Evolutionary conservation across 2,888 invertebrate species (phyloP), one percentile per base, ranked within the genome.

Genomic region (Perizoma affinitatum): DNA sequence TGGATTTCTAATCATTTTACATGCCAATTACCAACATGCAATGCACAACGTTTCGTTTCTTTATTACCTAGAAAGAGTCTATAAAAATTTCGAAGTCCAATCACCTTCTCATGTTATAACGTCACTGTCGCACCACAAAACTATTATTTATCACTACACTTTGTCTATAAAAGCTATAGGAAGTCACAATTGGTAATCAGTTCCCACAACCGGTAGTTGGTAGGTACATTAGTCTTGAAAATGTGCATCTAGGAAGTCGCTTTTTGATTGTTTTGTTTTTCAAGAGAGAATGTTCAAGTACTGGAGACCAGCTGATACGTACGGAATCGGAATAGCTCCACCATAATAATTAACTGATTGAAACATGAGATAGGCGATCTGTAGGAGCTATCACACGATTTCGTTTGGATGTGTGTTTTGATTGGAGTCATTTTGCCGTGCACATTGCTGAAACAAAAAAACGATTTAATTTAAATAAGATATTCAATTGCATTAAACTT

Each of bases 341-440:
- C 87, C 84, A 75, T 88, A 94, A 84, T 94, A 94, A 84, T 93
- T 94, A 80, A 94, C 93, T 72, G 94, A 94, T 79, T 94, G 94
- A 82, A 94, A 93, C 90, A 94, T 93, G 87, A 94, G 93, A 80
- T 94, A 94, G 91, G 95, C 95, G 90, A 94, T 93, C 84, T 94
- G 93, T 71, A 95, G 93, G 88, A 94, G 95, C 94, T 94, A 96
- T 96, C 95, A 96, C 94, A 95, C 95, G 82, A 96, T 96, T 88
- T 96, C 96, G 86, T 96, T 97, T 75, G 96, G 96, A 90, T 96
- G 96, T 75, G 95, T 94, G 87, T 96, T 96, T 86, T 96, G 96
- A 93, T 96, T 96, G 75, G 96, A 96, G 87, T 96, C 95, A 83
- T 96, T 96, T 74, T 95, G 95, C 80, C 96, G 93, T 65, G 95